Percentiles rank a stretch among this genome's conserved stretches.
These are phyloP conservation scores for Gobiocypris rarus DNA, from an alignment of 2,113 vertebrate genomes.

Conservation along the genomic window DNA sequence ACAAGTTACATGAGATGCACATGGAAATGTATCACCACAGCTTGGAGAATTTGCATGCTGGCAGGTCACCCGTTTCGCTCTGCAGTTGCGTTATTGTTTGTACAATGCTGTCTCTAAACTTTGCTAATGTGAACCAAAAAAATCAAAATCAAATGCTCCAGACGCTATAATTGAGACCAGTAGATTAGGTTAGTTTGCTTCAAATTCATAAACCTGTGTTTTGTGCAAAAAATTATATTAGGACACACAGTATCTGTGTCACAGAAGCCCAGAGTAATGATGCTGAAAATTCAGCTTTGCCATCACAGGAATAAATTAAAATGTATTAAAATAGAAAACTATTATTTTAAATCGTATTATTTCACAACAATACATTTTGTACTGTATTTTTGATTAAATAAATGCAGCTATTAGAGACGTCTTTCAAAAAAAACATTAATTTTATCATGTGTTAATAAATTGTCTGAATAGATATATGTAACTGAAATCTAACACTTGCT, in stretches of 20 bases:
- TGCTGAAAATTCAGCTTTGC: no score
- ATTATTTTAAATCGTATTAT: no score
- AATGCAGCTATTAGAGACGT: no score
- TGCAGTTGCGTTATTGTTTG: neutral
- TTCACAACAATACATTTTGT: no score
- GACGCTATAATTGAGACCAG: neutral
- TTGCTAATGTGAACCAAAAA: neutral
- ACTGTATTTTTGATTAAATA: no score
- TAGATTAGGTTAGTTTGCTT: neutral
- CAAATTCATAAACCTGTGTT: neutral
- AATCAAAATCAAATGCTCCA: neutral
- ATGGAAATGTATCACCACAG: slow-evolving; percentile 9
- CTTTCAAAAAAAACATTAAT: no score
- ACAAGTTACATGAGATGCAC: neutral
- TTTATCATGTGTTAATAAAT: no score
- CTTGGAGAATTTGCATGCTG: slow-evolving; percentile 61
- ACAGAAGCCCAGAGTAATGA: no score
- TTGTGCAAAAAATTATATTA: neutral
- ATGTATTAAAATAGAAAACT: no score
- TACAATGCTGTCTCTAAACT: neutral
- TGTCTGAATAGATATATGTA: neutral
- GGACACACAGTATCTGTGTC: no score
- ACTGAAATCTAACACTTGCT: neutral
- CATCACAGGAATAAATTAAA: no score
- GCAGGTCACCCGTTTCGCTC: neutral